Percentiles rank a stretch among this genome's conserved stretches.
phyloP scores from a whole-genome alignment of 2,113 vertebrate species.

The Megaptera novaeangliae region DNA sequence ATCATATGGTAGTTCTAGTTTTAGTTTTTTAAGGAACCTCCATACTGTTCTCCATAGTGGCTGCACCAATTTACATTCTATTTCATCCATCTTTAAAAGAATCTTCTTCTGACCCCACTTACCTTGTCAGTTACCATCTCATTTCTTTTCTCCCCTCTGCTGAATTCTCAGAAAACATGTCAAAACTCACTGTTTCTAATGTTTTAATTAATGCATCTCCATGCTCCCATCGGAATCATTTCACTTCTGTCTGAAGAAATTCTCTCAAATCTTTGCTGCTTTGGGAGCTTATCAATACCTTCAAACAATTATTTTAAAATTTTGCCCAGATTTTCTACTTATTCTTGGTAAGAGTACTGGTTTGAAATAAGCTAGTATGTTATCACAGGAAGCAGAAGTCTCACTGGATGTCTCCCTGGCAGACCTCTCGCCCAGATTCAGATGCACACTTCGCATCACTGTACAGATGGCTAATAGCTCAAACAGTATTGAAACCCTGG shows the following conservation, averaged over 20 bases:
- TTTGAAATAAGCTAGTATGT: not conserved
- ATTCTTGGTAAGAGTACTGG: not conserved
- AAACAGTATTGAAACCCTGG: not conserved
- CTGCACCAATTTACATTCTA: not conserved
- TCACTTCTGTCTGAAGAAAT: not conserved
- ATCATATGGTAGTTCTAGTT: not conserved
- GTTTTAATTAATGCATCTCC: not conserved
- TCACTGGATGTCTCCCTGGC: not conserved
- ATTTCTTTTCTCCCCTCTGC: not conserved
- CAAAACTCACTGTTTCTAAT: not conserved
- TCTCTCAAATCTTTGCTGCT: not conserved
- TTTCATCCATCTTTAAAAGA: not conserved
- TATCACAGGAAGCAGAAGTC: not conserved
- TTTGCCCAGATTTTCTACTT: not conserved
- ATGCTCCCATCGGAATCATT: not conserved
- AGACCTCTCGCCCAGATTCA: not conserved
- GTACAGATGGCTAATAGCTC: not conserved
- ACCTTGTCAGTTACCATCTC: not conserved
- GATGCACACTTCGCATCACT: not conserved
- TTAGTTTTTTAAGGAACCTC: not conserved
- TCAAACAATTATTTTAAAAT: not conserved
- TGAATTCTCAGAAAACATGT: not conserved
- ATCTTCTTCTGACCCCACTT: not conserved
- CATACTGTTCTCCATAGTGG: not conserved
- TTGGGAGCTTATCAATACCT: not conserved